Conservation (phyloP, 2,888 invertebrate genomes). For the Dryadula phaetusa region DNA sequence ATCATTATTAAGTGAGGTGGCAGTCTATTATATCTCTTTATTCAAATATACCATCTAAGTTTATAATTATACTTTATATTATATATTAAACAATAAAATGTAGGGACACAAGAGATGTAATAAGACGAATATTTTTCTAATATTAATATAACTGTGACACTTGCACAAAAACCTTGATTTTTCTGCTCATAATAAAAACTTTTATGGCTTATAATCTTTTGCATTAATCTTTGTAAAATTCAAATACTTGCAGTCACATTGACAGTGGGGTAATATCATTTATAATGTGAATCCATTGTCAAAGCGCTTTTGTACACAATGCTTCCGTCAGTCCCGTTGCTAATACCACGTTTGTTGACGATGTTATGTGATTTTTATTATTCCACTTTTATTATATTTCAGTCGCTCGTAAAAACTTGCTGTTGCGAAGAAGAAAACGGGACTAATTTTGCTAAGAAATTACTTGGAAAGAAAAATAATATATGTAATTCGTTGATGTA, state of each 20-base stretch:
- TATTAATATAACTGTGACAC: neutral
- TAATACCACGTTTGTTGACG: conserved; percentile 14
- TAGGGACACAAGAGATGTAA: no score
- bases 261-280: conserved; percentile 18
- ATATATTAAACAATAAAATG: neutral
- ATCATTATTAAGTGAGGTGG: conserved; percentile 13
- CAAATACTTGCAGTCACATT: conserved; percentile 16
- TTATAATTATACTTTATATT: neutral
- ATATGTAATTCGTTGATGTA: neutral
- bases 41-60: neutral
- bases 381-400: conserved; percentile 6
- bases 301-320: conserved; percentile 6
- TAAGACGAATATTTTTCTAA: neutral
- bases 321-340: conserved; percentile 1
- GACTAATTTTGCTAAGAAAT: neutral
- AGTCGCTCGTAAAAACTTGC: neutral
- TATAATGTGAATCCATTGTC: conserved; percentile 20
- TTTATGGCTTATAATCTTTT: neutral
- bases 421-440: neutral
- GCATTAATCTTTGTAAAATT: conserved; percentile 1
- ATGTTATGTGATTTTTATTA: conserved; percentile 9
- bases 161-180: neutral
- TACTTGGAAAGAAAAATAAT: neutral
- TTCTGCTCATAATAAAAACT: neutral
- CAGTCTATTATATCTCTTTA: conserved; percentile 20